phyloP scores from a whole-genome alignment of 2,888 invertebrate genomes.

The Drosophila mimetica region DNA sequence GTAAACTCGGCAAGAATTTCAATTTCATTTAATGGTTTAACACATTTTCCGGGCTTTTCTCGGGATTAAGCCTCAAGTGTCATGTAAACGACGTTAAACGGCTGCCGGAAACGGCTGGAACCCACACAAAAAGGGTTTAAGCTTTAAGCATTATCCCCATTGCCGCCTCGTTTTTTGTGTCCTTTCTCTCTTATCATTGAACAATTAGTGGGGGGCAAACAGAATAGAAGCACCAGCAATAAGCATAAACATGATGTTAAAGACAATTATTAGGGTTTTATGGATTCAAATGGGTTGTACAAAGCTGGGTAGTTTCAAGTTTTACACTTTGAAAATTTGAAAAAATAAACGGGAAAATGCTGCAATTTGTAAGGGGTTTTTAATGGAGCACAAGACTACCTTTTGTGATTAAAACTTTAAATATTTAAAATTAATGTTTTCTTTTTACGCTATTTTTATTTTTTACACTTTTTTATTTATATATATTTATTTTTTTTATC shows the following conservation, averaged over 20 bases:
- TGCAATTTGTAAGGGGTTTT: not conserved
- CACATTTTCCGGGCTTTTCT: slow-evolving; percentile 59
- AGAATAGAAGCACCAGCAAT: slow-evolving; percentile 42
- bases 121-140: slow-evolving; percentile 49
- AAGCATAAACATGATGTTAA: slow-evolving; percentile 61
- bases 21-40: slow-evolving; percentile 77
- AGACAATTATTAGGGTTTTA: slow-evolving; percentile 72
- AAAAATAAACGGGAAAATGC: not conserved
- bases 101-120: slow-evolving; percentile 32
- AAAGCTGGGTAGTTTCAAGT: not conserved
- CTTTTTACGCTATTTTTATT: no score
- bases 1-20: slow-evolving; percentile 79
- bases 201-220: slow-evolving; percentile 71
- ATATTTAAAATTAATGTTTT: no score
- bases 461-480: no score
- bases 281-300: slow-evolving; percentile 45
- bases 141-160: slow-evolving; percentile 4
- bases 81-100: slow-evolving; percentile 73
- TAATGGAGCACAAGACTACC: no score
- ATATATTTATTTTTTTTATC: no score
- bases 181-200: slow-evolving; percentile 52
- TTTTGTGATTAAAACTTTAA: no score
- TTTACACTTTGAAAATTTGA: not conserved
- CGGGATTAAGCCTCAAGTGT: slow-evolving; percentile 70
- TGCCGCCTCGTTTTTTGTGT: not conserved